phyloP scores from a whole-genome alignment of 1,140 invertebrate genomes.

The Harpegnathos saltator region DNA sequence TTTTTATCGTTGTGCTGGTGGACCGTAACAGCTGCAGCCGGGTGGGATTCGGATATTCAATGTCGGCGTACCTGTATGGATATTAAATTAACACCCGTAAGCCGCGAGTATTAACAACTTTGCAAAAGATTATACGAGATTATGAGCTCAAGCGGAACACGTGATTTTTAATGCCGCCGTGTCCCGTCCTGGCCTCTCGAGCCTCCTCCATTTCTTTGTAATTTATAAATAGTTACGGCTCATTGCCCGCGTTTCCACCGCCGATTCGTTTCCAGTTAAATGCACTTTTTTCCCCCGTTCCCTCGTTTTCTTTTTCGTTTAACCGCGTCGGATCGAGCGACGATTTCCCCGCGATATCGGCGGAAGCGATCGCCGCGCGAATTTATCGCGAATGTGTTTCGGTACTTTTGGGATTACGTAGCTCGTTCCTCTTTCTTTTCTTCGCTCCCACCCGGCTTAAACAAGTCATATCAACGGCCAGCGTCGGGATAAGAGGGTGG shows the following conservation, averaged over 20 bases:
- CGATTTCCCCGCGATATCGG: slow-evolving; percentile 31
- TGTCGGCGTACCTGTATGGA: slow-evolving; percentile 86
- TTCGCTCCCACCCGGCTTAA: not conserved
- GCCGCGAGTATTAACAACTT: slow-evolving; percentile 87
- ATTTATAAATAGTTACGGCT: slow-evolving; percentile 78
- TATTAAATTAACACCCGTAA: slow-evolving; percentile 87
- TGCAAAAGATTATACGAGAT: slow-evolving; percentile 87
- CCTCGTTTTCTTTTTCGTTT: slow-evolving; percentile 21
- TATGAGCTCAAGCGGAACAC: slow-evolving; percentile 86
- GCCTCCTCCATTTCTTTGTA: slow-evolving; percentile 71
- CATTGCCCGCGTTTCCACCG: slow-evolving; percentile 54
- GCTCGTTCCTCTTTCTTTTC: not conserved
- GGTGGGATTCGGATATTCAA: slow-evolving; percentile 86
- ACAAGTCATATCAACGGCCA: not conserved
- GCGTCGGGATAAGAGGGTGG: not conserved
- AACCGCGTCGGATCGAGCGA: not conserved
- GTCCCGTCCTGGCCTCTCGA: slow-evolving; percentile 66
- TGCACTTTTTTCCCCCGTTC: slow-evolving; percentile 12
- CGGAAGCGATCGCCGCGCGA: not conserved
- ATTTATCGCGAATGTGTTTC: slow-evolving; percentile 13
- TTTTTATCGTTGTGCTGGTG: slow-evolving; percentile 82
- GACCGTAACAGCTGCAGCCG: slow-evolving; percentile 78
- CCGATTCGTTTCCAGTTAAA: slow-evolving; percentile 68
- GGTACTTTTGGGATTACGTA: not conserved
- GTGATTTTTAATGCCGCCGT: slow-evolving; percentile 86